Conservation (phyloP, 2,113 vertebrate species). For the Amphiprion ocellaris region DNA sequence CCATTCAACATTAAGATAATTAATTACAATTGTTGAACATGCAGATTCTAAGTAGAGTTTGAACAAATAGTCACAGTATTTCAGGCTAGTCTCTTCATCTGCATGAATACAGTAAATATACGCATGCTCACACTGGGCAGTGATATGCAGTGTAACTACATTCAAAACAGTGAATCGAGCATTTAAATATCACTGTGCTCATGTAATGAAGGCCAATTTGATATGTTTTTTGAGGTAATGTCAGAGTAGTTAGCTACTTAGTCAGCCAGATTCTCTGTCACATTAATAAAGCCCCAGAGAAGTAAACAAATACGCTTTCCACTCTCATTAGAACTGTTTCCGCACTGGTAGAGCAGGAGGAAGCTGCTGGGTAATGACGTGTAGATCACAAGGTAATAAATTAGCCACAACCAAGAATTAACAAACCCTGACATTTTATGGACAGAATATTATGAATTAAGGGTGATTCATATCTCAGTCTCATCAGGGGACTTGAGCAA, state of each 20-base stretch:
- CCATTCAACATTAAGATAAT: background rate
- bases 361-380: slow-evolving; percentile 73
- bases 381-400: slow-evolving; percentile 73
- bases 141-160: background rate
- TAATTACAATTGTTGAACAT: background rate
- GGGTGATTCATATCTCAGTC: slow-evolving; percentile 19
- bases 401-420: slow-evolving; percentile 64
- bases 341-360: slow-evolving; percentile 50
- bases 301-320: slow-evolving; percentile 75
- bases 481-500: slow-evolving; percentile 29
- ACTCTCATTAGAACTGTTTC: slow-evolving; percentile 73
- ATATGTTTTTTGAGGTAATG: slow-evolving; percentile 48
- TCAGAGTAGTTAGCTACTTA: slow-evolving; percentile 70
- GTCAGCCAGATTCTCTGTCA: slow-evolving; percentile 62
- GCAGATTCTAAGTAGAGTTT: slow-evolving; percentile 1
- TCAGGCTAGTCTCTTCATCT: background rate
- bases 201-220: slow-evolving; percentile 35
- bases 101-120: background rate
- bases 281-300: slow-evolving; percentile 66
- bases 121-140: background rate
- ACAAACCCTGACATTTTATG: slow-evolving; percentile 60
- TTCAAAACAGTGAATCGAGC: slow-evolving; percentile 8
- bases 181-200: slow-evolving; percentile 32
- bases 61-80: background rate
- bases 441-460: slow-evolving; percentile 53